A percentile compares a stretch with the other conserved stretches of the same genome.
phyloP scores from a whole-genome alignment of 2,888 invertebrate genomes.

The Camponotus fellah region DNA sequence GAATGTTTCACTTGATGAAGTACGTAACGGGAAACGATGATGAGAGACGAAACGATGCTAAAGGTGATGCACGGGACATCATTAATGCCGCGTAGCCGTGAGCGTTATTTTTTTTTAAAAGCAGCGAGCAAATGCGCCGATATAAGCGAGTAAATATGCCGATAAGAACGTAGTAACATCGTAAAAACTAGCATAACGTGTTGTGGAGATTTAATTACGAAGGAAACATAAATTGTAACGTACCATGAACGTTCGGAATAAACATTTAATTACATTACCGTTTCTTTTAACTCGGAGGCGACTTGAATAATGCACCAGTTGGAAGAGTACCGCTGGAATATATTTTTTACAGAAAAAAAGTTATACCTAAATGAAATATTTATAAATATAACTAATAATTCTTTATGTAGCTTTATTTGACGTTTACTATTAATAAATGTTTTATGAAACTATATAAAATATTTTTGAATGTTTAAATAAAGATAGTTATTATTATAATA shows the following conservation, averaged over 20 bases:
- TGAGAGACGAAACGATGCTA: conserved; percentile 25
- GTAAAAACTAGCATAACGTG: conserved; percentile 3
- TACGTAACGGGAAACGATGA: conserved; percentile 32
- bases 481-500: not conserved
- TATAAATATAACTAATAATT: not conserved
- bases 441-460: not conserved
- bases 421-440: not conserved
- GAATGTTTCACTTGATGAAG: conserved; percentile 18
- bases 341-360: conserved; percentile 1
- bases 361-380: not conserved
- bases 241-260: not conserved
- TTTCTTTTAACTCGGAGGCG: not conserved
- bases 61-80: not conserved
- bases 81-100: conserved; percentile 2
- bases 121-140: not conserved
- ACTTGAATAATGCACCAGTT: conserved; percentile 1
- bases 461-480: not conserved
- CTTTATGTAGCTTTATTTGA: not conserved
- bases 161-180: conserved; percentile 32
- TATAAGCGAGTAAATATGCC: conserved; percentile 30
- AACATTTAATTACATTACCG: conserved; percentile 18
- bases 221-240: conserved; percentile 21
- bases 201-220: conserved; percentile 7
- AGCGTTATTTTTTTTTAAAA: conserved; percentile 6
- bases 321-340: conserved; percentile 1